These are phyloP conservation scores for Rhea pennata DNA, from an alignment of 2,113 vertebrate genomes.

Conservation along the genomic window DNA sequence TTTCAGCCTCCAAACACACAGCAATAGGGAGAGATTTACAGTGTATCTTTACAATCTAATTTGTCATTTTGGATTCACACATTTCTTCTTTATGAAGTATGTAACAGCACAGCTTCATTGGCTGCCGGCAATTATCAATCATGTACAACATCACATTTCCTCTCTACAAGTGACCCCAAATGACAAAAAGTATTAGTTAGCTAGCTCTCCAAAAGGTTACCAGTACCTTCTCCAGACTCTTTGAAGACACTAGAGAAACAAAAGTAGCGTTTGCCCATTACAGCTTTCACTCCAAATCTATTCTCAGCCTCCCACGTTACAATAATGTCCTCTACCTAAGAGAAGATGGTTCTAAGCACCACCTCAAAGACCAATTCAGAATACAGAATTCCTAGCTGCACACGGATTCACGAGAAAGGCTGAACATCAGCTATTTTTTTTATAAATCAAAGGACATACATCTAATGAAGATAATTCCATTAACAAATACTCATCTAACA, in stretches of 20 bases:
- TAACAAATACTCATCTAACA: background rate
- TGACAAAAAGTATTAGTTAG: background rate
- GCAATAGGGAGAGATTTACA: background rate
- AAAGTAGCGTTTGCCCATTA: background rate
- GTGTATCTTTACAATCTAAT: background rate
- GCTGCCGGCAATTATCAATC: background rate
- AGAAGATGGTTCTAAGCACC: background rate
- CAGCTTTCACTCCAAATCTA: background rate
- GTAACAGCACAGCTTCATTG: background rate
- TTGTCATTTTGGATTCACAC: background rate
- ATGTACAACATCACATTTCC: background rate
- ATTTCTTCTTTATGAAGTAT: background rate
- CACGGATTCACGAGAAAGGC: background rate
- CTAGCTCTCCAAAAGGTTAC: background rate
- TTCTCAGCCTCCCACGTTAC: background rate
- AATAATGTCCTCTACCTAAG: background rate
- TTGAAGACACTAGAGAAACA: background rate
- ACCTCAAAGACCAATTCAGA: background rate
- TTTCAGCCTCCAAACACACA: background rate
- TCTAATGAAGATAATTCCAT: background rate
- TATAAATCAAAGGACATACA: background rate
- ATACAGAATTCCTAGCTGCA: background rate
- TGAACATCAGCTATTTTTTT: background rate
- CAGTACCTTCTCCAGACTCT: background rate
- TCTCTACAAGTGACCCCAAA: background rate